Conservation (phyloP, 2,888 invertebrate genomes). For the Mesochorus sp. region DNA sequence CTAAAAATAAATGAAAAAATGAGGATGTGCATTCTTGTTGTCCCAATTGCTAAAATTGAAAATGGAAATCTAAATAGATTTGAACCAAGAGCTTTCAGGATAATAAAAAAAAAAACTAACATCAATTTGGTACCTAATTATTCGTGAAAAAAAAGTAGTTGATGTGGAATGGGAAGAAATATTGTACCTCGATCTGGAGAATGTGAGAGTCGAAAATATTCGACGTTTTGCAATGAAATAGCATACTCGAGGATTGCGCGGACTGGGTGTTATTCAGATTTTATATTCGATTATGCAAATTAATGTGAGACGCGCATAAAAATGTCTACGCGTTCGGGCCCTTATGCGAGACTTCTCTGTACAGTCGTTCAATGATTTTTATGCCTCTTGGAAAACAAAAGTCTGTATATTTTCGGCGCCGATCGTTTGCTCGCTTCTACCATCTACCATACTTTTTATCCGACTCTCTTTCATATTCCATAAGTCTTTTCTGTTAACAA, state of each 20-base stretch:
- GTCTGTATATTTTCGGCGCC: conserved; percentile 50
- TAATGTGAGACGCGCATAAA: conserved; percentile 80
- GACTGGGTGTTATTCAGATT: conserved; percentile 77
- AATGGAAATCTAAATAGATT: background rate
- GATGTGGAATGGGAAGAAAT: conserved; percentile 22
- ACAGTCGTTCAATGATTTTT: conserved; percentile 72
- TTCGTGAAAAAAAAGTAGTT: conserved; percentile 35
- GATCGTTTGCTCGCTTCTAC: conserved; percentile 12
- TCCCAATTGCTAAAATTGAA: too few relatives aligned
- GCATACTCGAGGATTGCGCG: conserved; percentile 34
- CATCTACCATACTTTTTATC: background rate
- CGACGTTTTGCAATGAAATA: conserved; percentile 50
- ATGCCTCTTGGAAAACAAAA: conserved; percentile 76
- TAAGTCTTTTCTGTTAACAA: background rate
- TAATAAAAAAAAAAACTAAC: too few relatives aligned
- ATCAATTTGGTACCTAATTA: conserved; percentile 1
- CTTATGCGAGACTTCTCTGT: conserved; percentile 69
- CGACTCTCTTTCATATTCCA: conserved; percentile 33
- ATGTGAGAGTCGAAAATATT: background rate
- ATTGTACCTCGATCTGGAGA: background rate
- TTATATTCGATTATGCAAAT: conserved; percentile 81
- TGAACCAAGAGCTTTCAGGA: background rate
- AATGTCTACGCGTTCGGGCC: conserved; percentile 75
- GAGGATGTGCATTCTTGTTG: too few relatives aligned
- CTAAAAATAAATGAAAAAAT: too few relatives aligned